Evolutionary conservation across 1,140 invertebrate species (phyloP).

Genomic region (Alviniconcha marisindica): DNA sequence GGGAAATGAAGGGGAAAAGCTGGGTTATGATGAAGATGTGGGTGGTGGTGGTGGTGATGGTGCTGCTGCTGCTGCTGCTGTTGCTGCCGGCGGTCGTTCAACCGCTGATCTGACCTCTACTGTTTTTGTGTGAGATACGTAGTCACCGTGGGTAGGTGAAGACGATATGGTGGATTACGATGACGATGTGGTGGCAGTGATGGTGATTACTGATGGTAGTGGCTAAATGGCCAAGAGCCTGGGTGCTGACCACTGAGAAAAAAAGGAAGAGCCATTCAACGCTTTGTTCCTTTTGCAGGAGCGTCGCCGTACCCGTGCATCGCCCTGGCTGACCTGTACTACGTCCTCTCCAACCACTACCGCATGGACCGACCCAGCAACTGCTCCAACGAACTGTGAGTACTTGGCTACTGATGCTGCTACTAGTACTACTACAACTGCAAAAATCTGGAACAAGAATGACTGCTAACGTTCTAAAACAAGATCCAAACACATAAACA

Average conservation of each 20-base stretch:
- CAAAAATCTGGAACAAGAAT: no score
- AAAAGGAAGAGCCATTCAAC: neutral
- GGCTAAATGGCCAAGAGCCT: constrained; percentile 93
- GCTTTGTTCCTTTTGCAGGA: constrained; percentile 53
- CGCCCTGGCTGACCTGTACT: constrained; percentile 72
- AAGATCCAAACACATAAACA: no score
- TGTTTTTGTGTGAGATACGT: constrained; percentile 97
- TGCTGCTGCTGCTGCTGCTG: no score
- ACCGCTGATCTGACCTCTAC: constrained; percentile 94
- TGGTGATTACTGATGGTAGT: no score
- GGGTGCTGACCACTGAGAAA: constrained; percentile 92
- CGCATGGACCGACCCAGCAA: constrained; percentile 74
- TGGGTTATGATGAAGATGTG: no score
- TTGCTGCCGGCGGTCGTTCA: constrained; percentile 98
- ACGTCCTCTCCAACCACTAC: constrained; percentile 70
- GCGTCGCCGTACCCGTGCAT: constrained; percentile 74
- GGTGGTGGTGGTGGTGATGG: no score
- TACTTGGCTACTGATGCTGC: no score
- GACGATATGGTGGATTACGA: no score
- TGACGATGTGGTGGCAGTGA: no score
- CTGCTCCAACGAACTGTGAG: constrained; percentile 74
- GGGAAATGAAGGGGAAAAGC: no score
- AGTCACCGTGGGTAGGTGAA: constrained; percentile 91
- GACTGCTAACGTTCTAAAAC: no score
- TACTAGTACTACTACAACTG: no score